Base-by-base conservation (phyloP, 2,113 vertebrate species). In the Piaya cayana region DNA sequence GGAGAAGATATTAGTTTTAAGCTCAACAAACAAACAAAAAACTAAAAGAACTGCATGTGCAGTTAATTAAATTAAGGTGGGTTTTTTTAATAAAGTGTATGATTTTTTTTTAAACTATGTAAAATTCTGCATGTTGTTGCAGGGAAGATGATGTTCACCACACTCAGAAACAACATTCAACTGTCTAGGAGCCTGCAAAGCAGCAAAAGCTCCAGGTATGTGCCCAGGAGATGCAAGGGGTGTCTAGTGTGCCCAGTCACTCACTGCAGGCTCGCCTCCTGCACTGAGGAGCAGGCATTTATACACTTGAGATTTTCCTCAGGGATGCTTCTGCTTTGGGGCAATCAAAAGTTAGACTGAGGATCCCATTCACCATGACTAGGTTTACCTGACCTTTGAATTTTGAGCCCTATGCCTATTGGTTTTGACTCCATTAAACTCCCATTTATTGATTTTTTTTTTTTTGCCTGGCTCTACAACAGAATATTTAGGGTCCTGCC, bases 281-380 rank as follows among this genome's bases (percentile, higher is more conserved):
- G 29, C 6, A 14, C 67, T 18, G 12, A 9, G 16, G 4, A 65
- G 36, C 9, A 36, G 26, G 9, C 13, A 15, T 47, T 34, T 34
- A 29, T 10, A 30, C 12, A 0, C 39, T 19, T 23, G 62, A 45
- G 43, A 26, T 6, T 18, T 19, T 7, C 22, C 25, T 30, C 29
- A 53, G 21, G 37, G 12, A 4, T 12, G 25, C 5, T 15, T 49
- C 23, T 78, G 50, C 34, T 84, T 63, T 64, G 32, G 25, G 52
- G 20, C 4, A 26, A 19, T 11, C 12, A 26, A 13, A 15, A 4
- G 36, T 15, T 43, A 68, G 23, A 4, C 25, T 45, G 69, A 70
- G 34, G 15, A 62, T 17, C 22, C 36, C 1, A 0, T 26, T 43
- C 47, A 27, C 17, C 20, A 1, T 22, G 6, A 3, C 0, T 47